A percentile compares a stretch with the other conserved stretches of the same genome.
Evolutionary conservation across 1,140 invertebrate species (phyloP).

Genomic region (Drosophila lacertosa): DNA sequence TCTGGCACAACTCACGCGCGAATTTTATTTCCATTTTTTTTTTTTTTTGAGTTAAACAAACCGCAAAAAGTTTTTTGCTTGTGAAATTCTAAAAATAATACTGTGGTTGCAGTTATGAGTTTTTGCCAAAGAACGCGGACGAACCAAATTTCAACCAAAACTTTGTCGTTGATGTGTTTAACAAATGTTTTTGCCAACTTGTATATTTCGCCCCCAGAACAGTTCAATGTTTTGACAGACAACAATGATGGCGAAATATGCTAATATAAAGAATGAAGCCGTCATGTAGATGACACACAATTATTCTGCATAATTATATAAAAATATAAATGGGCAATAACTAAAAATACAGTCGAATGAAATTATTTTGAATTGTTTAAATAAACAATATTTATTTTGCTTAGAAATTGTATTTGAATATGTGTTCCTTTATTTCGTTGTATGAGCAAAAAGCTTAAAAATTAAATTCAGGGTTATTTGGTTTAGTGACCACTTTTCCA

Average conservation of each 20-base stretch:
- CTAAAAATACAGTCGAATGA: too few relatives aligned
- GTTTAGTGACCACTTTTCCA: too few relatives aligned
- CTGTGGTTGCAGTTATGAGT: constrained; percentile 16
- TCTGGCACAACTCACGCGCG: constrained; percentile 25
- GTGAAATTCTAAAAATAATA: constrained; percentile 40
- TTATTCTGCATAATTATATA: too few relatives aligned
- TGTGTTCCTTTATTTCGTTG: too few relatives aligned
- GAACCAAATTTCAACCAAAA: constrained; percentile 11
- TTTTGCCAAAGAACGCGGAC: background rate
- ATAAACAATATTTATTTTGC: too few relatives aligned
- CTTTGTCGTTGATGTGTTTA: constrained; percentile 23
- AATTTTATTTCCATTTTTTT: constrained; percentile 61
- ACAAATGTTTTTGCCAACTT: constrained; percentile 36
- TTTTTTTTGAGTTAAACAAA: constrained; percentile 49
- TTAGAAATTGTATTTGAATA: too few relatives aligned
- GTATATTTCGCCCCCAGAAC: constrained; percentile 6
- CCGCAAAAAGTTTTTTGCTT: constrained; percentile 54
- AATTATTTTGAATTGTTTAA: too few relatives aligned
- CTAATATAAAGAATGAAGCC: background rate
- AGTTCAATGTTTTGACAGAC: constrained; percentile 6
- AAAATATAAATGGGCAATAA: too few relatives aligned
- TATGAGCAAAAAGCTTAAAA: too few relatives aligned
- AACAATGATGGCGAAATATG: background rate
- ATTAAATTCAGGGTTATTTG: too few relatives aligned
- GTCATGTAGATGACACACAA: background rate